Evolutionary conservation across 2,113 vertebrate species (phyloP), one percentile per base, ranked within the genome.

Genomic region (Ranitomeya imitator): DNA sequence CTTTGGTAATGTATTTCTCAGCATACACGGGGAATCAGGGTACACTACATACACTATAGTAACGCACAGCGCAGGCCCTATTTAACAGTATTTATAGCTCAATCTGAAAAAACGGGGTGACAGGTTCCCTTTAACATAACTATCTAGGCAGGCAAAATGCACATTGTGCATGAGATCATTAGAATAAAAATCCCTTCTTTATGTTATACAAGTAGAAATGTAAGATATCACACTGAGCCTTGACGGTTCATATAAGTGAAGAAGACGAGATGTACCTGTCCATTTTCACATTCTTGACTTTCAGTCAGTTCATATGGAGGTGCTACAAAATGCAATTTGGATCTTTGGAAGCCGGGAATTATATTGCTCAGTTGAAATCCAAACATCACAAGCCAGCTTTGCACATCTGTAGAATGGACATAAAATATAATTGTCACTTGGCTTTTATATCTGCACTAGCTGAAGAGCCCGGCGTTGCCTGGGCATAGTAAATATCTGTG

Each of bases 351-450:
- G 87, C 98, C 97, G 37, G 99, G 97, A 92, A 99, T 99, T 88
- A 99, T 99, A 94, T 99, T 99, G 94, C 97, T 99, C 79, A 99
- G 97, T 93, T 99, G 99, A 95, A 99, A 99, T 92, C 99, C 99
- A 92, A 99, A 99, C 97, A 99, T 99, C 93, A 99, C 97, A 91
- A 99, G 94, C 99, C 99, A 99, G 93, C 97, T 99, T 93, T 99
- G 99, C 94, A 99, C 98, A 95, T 99, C 99, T 99, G 60, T 77
- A 73, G 90, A 93, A 52, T 76, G 45, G 73, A 76, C 19, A 76
- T 21, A 76, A 80, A 14, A 57, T 31, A 86, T 31, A 57, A 71
- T 55, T n/a, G 55, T 21, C 10, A 55, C 26, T 85, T 55, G 54
- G 11, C 18, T 26, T 8, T 2, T 8, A 60, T 6, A 57, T 21